These are phyloP conservation scores for Polyergus mexicanus DNA, from an alignment of 1,140 invertebrate species.

Conservation along the genomic window DNA sequence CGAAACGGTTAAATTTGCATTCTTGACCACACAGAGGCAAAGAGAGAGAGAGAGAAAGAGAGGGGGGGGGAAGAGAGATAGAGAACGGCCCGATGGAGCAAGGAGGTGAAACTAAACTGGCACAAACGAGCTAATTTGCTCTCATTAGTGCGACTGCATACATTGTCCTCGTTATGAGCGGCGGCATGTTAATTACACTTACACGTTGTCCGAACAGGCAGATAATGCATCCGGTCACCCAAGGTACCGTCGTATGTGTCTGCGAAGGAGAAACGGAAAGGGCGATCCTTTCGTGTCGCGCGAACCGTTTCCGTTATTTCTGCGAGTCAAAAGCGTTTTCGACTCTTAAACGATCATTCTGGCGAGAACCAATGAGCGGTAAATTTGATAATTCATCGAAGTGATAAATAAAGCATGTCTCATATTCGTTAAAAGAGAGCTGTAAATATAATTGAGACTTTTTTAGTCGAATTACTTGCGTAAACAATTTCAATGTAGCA, in stretches of 20 bases:
- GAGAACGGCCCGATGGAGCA: constrained; percentile 49
- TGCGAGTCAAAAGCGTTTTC: neutral
- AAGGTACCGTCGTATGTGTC: constrained; percentile 59
- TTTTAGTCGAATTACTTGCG: neutral
- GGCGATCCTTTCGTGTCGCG: constrained; percentile 35
- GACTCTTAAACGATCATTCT: constrained; percentile 25
- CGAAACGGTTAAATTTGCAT: constrained; percentile 80
- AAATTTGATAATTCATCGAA: neutral
- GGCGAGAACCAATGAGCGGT: neutral
- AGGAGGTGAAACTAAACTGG: constrained; percentile 77
- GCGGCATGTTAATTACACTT: constrained; percentile 80
- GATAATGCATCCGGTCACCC: constrained; percentile 77
- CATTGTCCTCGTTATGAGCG: constrained; percentile 78
- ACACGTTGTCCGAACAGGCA: constrained; percentile 78
- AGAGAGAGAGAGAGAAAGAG: too few species aligned
- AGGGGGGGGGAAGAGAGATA: too few species aligned
- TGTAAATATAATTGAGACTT: neutral
- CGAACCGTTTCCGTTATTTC: constrained; percentile 46
- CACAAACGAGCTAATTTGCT: constrained; percentile 82
- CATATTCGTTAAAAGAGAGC: neutral
- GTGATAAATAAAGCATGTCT: neutral
- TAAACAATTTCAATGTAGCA: neutral
- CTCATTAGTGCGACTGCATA: constrained; percentile 80
- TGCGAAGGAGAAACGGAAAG: constrained; percentile 63
- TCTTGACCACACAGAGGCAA: constrained; percentile 79